Conservation (phyloP, 2,888 invertebrate genomes). For the Mesorhabditis belari region DNA sequence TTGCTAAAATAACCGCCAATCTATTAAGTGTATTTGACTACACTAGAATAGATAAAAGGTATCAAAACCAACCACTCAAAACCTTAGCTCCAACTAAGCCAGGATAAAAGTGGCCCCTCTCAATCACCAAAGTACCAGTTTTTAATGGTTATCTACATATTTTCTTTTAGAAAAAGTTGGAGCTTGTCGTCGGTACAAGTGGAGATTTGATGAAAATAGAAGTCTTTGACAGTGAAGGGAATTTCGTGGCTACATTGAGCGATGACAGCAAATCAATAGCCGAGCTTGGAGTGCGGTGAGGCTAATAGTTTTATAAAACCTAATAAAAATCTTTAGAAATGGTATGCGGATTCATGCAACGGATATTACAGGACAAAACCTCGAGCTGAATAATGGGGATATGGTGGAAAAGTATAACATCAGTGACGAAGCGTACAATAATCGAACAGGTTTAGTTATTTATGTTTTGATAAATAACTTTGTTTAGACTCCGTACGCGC, state of each 20-base stretch:
- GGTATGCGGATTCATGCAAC: slow-evolving; percentile 25
- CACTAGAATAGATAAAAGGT: too few relatives aligned
- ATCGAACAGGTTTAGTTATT: slow-evolving; percentile 43
- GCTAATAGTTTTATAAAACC: too few relatives aligned
- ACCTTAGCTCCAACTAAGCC: too few relatives aligned
- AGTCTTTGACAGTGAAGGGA: slow-evolving; percentile 21
- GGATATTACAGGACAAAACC: slow-evolving; percentile 30
- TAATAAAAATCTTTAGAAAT: slow-evolving; percentile 7
- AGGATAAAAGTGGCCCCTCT: too few relatives aligned
- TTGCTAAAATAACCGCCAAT: too few relatives aligned
- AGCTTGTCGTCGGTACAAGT: slow-evolving; percentile 34
- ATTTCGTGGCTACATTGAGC: slow-evolving; percentile 10
- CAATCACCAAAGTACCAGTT: too few relatives aligned
- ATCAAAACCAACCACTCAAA: too few relatives aligned
- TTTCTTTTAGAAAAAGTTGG: slow-evolving; percentile 21
- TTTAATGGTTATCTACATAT: too few relatives aligned
- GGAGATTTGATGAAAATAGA: slow-evolving; percentile 26
- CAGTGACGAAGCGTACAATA: slow-evolving; percentile 25
- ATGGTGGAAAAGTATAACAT: slow-evolving; percentile 40
- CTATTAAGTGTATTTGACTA: too few relatives aligned
- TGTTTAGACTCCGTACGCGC: slow-evolving; percentile 24
- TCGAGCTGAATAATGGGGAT: slow-evolving; percentile 31
- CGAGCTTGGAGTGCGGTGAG: too few relatives aligned
- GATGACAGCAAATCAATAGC: too few relatives aligned
- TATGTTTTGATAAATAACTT: neutral